A percentile compares a stretch with the other conserved stretches of the same genome.
Evolutionary conservation across 2,888 invertebrate species (phyloP).

Genomic region (Zootermopsis nevadensis): DNA sequence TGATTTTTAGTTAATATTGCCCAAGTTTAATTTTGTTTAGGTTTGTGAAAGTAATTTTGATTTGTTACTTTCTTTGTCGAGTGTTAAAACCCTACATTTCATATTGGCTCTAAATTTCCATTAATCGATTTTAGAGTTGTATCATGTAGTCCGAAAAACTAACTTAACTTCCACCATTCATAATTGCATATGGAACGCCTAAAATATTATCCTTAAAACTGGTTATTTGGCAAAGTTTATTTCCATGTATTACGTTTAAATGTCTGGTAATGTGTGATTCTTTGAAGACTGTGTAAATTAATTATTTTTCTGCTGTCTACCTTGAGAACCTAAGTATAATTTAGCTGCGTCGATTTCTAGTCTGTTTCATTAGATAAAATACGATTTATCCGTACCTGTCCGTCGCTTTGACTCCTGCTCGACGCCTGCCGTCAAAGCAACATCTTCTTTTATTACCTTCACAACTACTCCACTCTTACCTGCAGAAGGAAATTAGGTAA

Average conservation of each 20-base stretch:
- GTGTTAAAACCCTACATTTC: too few relatives aligned
- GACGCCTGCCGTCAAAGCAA: neutral
- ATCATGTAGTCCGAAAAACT: too few relatives aligned
- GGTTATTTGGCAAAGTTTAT: neutral
- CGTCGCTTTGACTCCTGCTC: neutral
- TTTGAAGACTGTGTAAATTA: neutral
- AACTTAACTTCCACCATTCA: too few relatives aligned
- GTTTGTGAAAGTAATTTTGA: too few relatives aligned
- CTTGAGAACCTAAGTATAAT: neutral
- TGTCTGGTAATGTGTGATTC: neutral
- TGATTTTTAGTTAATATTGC: too few relatives aligned
- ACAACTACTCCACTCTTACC: neutral
- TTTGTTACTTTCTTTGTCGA: too few relatives aligned
- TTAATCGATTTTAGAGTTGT: too few relatives aligned
- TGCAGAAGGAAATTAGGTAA: neutral
- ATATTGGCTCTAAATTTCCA: too few relatives aligned
- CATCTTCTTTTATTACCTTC: neutral
- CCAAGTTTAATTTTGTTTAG: too few relatives aligned
- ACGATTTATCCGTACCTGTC: neutral
- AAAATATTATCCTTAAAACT: neutral
- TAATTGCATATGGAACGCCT: too few relatives aligned
- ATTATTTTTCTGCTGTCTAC: neutral
- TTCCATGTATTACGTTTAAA: neutral
- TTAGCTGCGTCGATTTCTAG: neutral
- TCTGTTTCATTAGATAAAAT: neutral